Evolutionary conservation across 2,888 invertebrate species (phyloP).

Genomic region (Cheilosia vernalis): DNA sequence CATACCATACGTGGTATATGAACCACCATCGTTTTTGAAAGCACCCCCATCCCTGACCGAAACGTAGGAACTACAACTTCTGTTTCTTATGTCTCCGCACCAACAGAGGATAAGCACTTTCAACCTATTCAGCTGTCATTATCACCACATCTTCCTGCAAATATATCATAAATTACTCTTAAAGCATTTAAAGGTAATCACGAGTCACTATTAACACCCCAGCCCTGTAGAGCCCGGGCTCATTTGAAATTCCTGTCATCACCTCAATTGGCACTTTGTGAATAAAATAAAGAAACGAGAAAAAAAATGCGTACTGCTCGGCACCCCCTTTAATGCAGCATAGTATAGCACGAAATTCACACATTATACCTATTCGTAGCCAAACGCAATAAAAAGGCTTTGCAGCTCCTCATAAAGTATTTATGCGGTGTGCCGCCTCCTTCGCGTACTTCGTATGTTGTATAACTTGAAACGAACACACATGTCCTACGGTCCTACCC

Average conservation of each 20-base stretch:
- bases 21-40: no score
- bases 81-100: background rate
- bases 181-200: constrained; percentile 62
- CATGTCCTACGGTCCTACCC: constrained; percentile 41
- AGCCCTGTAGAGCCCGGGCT: constrained; percentile 6
- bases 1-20: no score
- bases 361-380: constrained; percentile 1
- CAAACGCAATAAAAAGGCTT: constrained; percentile 60
- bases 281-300: constrained; percentile 30
- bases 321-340: constrained; percentile 25
- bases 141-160: constrained; percentile 18
- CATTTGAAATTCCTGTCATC: constrained; percentile 64
- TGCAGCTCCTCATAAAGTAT: constrained; percentile 61
- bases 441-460: constrained; percentile 29
- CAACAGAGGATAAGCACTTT: background rate
- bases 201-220: constrained; percentile 46
- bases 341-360: constrained; percentile 8
- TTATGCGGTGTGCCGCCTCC: constrained; percentile 30
- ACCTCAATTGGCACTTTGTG: constrained; percentile 52
- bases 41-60: no score
- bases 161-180: constrained; percentile 53
- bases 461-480: constrained; percentile 38
- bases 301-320: constrained; percentile 7
- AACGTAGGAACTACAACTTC: background rate
- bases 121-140: constrained; percentile 4